Percentiles rank a stretch among this genome's conserved stretches.
Evolutionary conservation across 2,797 vertebrate species (phyloP).

Genomic region (Leptatherina wallacei): DNA sequence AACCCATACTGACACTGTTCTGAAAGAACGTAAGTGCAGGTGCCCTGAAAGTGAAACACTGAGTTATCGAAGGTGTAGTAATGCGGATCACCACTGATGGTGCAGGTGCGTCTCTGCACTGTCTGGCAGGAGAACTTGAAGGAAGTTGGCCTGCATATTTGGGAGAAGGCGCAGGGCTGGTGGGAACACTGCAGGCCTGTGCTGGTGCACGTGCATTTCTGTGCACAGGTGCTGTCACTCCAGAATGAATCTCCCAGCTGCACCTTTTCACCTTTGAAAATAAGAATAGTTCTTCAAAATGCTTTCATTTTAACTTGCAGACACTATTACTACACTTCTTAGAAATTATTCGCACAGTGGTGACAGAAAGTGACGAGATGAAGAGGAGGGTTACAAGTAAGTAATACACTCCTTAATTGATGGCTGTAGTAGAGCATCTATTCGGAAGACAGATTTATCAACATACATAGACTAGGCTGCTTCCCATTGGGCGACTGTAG

Average conservation of each 20-base stretch:
- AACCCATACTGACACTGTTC: slow-evolving; percentile 52
- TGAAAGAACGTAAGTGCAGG: slow-evolving; percentile 80
- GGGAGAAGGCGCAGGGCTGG: slow-evolving; percentile 64
- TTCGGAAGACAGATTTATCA: too few species aligned
- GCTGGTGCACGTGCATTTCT: slow-evolving; percentile 67
- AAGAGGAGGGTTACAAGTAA: neutral
- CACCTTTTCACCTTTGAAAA: slow-evolving; percentile 44
- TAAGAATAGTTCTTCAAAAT: neutral
- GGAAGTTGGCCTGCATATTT: slow-evolving; percentile 47
- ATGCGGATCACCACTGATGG: slow-evolving; percentile 78
- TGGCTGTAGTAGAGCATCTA: too few species aligned
- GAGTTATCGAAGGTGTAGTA: slow-evolving; percentile 76
- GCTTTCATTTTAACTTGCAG: neutral
- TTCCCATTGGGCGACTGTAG: too few species aligned
- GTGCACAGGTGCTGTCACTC: slow-evolving; percentile 64
- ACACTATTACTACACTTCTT: neutral
- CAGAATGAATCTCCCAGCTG: slow-evolving; percentile 66
- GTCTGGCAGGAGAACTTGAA: slow-evolving; percentile 67
- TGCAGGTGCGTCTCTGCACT: slow-evolving; percentile 62
- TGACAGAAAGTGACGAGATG: neutral
- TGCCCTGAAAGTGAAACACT: slow-evolving; percentile 79
- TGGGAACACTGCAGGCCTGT: slow-evolving; percentile 58
- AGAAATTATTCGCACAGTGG: neutral
- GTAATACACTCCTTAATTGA: too few species aligned
- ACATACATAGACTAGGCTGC: too few species aligned